phyloP scores from a whole-genome alignment of 2,113 vertebrate genomes.

The Aphelocoma coerulescens region DNA sequence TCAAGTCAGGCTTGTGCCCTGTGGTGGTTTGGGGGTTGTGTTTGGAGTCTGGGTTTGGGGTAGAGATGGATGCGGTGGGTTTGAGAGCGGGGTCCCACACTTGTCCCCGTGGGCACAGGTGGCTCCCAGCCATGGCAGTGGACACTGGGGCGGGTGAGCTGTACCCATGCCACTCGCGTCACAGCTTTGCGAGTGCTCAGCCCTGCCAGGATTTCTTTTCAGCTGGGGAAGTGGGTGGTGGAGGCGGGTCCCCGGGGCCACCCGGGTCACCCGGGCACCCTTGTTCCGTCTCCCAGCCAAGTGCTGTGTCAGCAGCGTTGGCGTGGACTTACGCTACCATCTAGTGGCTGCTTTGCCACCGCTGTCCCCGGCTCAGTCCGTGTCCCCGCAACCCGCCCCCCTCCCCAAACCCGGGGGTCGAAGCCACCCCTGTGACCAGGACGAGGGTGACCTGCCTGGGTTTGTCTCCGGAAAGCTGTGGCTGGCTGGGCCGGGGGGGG shows the following conservation, averaged over 20 bases:
- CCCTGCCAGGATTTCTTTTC: not conserved
- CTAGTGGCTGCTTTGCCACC: slow-evolving; percentile 44
- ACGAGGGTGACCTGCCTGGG: not conserved
- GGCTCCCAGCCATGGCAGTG: fast-evolving
- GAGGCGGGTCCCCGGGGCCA: not conserved
- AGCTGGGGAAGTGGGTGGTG: not conserved
- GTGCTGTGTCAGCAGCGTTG: slow-evolving; percentile 61
- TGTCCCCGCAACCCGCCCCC: not conserved
- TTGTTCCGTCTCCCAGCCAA: not conserved
- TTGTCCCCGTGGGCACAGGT: fast-evolving
- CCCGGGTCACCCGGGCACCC: not conserved
- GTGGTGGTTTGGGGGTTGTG: fast-evolving
- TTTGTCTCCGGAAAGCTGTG: not conserved
- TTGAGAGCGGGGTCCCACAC: fast-evolving
- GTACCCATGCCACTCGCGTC: not conserved
- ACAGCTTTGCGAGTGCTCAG: not conserved
- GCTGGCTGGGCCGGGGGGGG: not conserved
- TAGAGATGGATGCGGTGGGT: fast-evolving
- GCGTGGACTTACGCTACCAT: slow-evolving; percentile 52
- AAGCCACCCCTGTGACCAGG: not conserved
- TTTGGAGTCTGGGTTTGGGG: not conserved
- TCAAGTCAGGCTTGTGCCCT: not conserved
- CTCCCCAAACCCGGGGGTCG: not conserved
- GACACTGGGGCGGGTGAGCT: fast-evolving
- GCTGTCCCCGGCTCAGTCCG: not conserved